phyloP scores from a whole-genome alignment of 2,888 invertebrate species.

The Clostera curtula region DNA sequence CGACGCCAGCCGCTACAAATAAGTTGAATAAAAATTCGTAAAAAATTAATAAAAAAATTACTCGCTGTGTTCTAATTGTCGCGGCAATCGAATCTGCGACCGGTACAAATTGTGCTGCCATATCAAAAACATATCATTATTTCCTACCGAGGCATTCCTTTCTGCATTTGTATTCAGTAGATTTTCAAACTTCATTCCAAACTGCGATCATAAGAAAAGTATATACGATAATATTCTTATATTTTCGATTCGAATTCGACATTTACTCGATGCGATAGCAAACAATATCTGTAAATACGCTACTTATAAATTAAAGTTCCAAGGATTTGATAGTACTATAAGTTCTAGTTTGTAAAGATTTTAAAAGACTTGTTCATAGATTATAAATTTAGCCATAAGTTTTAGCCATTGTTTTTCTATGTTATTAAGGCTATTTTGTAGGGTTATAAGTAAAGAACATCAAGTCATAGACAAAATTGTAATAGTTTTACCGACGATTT shows the following conservation, averaged over 20 bases:
- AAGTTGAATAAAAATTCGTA: neutral
- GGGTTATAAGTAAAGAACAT: too few relatives aligned
- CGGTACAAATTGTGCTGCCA: conserved; percentile 58
- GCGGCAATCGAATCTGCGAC: conserved; percentile 12
- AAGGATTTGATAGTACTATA: conserved; percentile 52
- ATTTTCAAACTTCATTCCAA: conserved; percentile 13
- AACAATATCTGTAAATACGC: conserved; percentile 29
- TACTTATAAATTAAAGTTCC: conserved; percentile 38
- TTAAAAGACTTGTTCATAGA: conserved; percentile 64
- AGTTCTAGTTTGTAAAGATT: conserved; percentile 39
- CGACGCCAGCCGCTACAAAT: neutral
- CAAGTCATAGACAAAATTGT: too few relatives aligned
- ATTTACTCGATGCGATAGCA: conserved; percentile 13
- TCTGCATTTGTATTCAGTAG: conserved; percentile 10
- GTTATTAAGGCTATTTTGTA: conserved; percentile 1
- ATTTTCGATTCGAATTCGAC: conserved; percentile 19
- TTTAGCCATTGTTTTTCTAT: conserved; percentile 26
- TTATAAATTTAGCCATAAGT: conserved; percentile 29
- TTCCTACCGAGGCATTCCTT: conserved; percentile 58
- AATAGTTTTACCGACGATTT: too few relatives aligned
- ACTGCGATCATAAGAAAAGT: conserved; percentile 7
- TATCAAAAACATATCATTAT: conserved; percentile 65
- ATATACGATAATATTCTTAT: neutral
- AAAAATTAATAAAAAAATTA: conserved; percentile 7
- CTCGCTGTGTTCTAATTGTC: conserved; percentile 3